Evolutionary conservation across 2,888 invertebrate genomes (phyloP), one percentile per base, ranked within the genome.

Genomic region (Ceriagrion tenellum): DNA sequence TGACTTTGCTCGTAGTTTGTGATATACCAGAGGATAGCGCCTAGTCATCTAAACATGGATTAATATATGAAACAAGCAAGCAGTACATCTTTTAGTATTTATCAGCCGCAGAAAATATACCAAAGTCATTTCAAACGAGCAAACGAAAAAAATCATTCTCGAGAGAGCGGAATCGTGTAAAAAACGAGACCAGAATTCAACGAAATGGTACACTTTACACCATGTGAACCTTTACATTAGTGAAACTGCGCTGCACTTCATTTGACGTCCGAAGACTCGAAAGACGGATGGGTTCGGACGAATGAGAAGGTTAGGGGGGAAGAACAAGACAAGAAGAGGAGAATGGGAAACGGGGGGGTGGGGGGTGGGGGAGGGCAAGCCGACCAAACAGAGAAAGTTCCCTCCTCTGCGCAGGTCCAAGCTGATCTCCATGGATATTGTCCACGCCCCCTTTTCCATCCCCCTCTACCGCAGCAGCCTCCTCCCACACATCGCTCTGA

Each of bases 401-500:
- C 69, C 93, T 63, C 91, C 69, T 93, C 93, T 81, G 93, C 40
- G 56, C 35, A n/a, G 93, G 40, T 93, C 93, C 69, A 74, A 47
- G 40, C 69, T 69, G 93, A 93, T 93, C 93, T 93, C 93, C 93
- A 69, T 69, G 63, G 63, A 63, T 59, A 18, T 69, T 40, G 30
- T 81, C 47, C 47, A 93, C 69, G 93, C 69, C 63, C 30, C 59
- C 40, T 40, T 81, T 40, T 26, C 69, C 69, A 35, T 26, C 89
- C 55, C 55, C 55, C 35, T 30, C 30, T 55, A 26, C 74, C 55
- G 8, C 47, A 47, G 8, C 47, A 4, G 47, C 47, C 8, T 47
- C 47, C 23, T 69, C 88, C 35, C 88, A 47, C 88, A 88, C 88
- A 88, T 16, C 20, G n/a, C 35, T 13, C 18, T n/a, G 59, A 90